These are phyloP conservation scores for Acronicta alni DNA, from an alignment of 2,888 invertebrate genomes.

Conservation along the genomic window DNA sequence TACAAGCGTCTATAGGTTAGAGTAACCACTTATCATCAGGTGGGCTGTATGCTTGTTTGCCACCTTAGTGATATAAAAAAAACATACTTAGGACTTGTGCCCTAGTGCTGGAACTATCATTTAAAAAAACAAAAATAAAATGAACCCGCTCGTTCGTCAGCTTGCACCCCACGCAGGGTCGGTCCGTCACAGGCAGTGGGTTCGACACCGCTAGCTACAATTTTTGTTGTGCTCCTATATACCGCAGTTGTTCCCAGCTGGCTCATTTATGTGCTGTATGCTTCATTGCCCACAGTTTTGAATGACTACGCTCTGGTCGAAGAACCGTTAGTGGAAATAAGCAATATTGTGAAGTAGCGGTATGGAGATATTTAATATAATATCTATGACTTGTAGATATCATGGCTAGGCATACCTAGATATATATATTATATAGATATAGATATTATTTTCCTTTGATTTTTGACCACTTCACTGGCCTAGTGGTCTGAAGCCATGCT, in stretches of 20 bases:
- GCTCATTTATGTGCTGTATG: constrained; percentile 57
- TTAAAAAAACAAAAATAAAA: too few species aligned
- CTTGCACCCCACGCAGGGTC: constrained; percentile 54
- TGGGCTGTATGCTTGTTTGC: too few species aligned
- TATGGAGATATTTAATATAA: constrained; percentile 13
- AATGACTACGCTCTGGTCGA: constrained; percentile 19
- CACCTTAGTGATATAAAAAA: too few species aligned
- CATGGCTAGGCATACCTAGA: too few species aligned
- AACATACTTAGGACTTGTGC: too few species aligned
- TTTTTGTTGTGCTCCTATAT: constrained; percentile 64
- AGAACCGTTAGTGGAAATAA: constrained; percentile 40
- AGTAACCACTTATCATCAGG: too few species aligned
- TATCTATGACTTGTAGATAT: constrained; percentile 12
- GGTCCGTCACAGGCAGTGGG: constrained; percentile 73
- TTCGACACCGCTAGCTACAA: constrained; percentile 69
- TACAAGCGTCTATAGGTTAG: too few species aligned
- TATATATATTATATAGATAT: too few species aligned
- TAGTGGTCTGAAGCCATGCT: too few species aligned
- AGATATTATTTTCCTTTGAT: too few species aligned
- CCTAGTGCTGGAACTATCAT: too few species aligned
- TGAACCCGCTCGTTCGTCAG: neutral
- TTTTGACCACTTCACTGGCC: too few species aligned
- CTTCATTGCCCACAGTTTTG: constrained; percentile 46
- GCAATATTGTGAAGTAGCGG: constrained; percentile 20
- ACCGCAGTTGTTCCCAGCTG: constrained; percentile 57